Conservation (phyloP, 1,140 invertebrate genomes). For the Micrasema longulum region DNA sequence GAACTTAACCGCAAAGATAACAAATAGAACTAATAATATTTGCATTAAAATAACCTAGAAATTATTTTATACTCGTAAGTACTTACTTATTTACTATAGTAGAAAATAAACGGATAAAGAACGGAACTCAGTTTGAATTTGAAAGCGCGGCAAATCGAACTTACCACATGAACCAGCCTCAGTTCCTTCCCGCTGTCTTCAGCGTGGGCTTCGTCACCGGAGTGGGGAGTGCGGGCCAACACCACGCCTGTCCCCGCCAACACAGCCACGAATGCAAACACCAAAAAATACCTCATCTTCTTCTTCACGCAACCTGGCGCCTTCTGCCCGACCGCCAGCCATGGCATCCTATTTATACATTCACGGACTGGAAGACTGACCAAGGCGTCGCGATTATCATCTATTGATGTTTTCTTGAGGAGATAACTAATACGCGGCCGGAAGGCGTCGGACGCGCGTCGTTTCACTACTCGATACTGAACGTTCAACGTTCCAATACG, state of each 20-base stretch:
- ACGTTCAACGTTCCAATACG: background rate
- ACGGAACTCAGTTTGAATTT: background rate
- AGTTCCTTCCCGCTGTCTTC: slow-evolving; percentile 16
- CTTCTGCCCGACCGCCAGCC: slow-evolving; percentile 1
- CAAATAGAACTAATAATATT: background rate
- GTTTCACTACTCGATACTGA: background rate
- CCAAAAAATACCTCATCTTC: slow-evolving; percentile 39
- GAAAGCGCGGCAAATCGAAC: background rate
- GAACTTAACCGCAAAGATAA: too few species aligned
- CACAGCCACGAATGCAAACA: slow-evolving; percentile 12
- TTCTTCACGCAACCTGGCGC: slow-evolving; percentile 6
- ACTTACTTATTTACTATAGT: background rate
- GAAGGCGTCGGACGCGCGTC: background rate
- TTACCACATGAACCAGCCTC: slow-evolving; percentile 45
- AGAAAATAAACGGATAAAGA: background rate
- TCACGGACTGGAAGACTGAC: too few species aligned
- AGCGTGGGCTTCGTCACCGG: background rate
- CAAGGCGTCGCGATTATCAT: background rate
- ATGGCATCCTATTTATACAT: slow-evolving; percentile 48
- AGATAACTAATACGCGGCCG: background rate
- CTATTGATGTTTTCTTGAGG: background rate
- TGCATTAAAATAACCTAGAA: background rate
- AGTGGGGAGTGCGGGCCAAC: slow-evolving; percentile 16
- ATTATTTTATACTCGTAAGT: background rate
- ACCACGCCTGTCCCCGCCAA: slow-evolving; percentile 15